A percentile compares a stretch with the other conserved stretches of the same genome.
phyloP scores from a whole-genome alignment of 2,113 vertebrate species.

The Pluvialis apricaria region DNA sequence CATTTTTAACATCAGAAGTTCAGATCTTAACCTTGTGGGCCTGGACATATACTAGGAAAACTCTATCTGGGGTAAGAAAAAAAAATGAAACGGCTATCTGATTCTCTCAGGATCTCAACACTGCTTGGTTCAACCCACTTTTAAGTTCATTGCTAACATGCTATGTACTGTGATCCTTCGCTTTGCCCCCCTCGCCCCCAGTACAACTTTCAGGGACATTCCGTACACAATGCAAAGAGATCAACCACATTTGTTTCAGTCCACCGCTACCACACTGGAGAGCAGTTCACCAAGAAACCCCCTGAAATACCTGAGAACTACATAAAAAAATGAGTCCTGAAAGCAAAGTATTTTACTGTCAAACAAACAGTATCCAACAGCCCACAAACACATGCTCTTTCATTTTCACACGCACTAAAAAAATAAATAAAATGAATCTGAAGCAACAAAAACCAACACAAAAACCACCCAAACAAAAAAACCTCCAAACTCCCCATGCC shows the following conservation, averaged over 20 bases:
- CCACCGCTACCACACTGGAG: background rate
- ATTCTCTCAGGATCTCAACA: background rate
- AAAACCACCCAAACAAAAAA: background rate
- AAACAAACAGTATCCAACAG: background rate
- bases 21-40: background rate
- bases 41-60: background rate
- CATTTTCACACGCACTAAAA: background rate
- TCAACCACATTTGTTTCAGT: background rate
- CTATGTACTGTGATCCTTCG: background rate
- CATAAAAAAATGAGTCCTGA: background rate
- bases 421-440: background rate
- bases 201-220: background rate
- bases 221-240: rapidly evolving
- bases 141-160: background rate
- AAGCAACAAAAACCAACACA: background rate
- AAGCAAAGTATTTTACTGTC: background rate
- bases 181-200: rapidly evolving
- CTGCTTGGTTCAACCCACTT: background rate
- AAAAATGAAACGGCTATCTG: background rate
- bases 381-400: background rate
- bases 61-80: background rate
- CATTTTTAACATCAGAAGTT: background rate
- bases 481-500: background rate
- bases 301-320: background rate
- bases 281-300: background rate